A percentile compares a stretch with the other conserved stretches of the same genome.
Conservation (phyloP, 23 tunicate species). For the Phallusia fumigata region DNA sequence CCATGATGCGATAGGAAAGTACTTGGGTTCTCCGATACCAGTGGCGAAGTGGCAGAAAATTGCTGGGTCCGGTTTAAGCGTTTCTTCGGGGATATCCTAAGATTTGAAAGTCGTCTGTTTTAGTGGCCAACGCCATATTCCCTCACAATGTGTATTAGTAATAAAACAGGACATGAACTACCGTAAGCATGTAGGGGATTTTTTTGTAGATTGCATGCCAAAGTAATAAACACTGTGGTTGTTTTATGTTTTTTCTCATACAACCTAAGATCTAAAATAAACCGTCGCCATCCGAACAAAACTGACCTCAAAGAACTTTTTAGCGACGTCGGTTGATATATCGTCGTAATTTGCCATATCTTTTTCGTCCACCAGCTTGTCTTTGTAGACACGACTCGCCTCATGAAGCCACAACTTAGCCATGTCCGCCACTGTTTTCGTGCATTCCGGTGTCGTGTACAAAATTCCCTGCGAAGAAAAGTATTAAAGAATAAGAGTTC, state of each 20-base stretch:
- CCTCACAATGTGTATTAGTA: too few species aligned
- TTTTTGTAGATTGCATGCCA: neutral
- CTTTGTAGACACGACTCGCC: slow-evolving; percentile 87
- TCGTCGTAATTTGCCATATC: slow-evolving; percentile 90
- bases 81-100: slow-evolving; percentile 43
- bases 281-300: neutral
- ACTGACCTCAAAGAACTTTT: slow-evolving; percentile 83
- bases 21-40: slow-evolving; percentile 97
- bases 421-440: slow-evolving; percentile 56
- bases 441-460: slow-evolving; percentile 63
- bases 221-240: too few species aligned
- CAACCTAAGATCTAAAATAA: too few species aligned
- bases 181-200: too few species aligned
- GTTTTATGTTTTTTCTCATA: too few species aligned
- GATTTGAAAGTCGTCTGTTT: too few species aligned
- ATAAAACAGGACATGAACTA: too few species aligned
- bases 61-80: slow-evolving; percentile 68
- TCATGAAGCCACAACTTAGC: slow-evolving; percentile 90
- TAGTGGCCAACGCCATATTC: too few species aligned
- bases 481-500: too few species aligned
- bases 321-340: slow-evolving; percentile 66
- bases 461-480: slow-evolving; percentile 61
- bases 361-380: slow-evolving; percentile 88
- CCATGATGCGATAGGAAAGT: slow-evolving; percentile 73
- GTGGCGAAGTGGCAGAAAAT: slow-evolving; percentile 93